A percentile compares a stretch with the other conserved stretches of the same genome.
phyloP scores from a whole-genome alignment of 2,797 vertebrate genomes.

The Hypotaenidia okinawae region DNA sequence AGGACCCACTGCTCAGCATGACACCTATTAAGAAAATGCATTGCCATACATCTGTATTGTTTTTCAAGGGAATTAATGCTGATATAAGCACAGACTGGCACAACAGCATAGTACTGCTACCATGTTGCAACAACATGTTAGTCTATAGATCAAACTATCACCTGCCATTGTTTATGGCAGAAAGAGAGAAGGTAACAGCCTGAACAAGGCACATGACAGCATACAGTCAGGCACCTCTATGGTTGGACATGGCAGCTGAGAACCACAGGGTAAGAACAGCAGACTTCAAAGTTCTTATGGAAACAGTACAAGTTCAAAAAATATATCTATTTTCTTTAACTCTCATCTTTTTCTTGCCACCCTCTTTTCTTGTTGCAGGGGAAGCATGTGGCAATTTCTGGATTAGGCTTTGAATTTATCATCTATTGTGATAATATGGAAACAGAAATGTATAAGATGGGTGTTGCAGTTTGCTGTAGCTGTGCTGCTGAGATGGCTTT shows the following conservation, averaged over 20 bases:
- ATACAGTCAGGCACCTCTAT: neutral
- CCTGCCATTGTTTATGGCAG: neutral
- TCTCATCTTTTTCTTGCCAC: neutral
- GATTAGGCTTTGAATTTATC: neutral
- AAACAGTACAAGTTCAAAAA: neutral
- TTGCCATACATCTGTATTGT: neutral
- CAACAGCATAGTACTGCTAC: neutral
- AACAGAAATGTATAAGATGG: neutral
- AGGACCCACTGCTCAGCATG: neutral
- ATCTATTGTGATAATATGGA: neutral
- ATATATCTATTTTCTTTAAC: neutral
- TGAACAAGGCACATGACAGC: neutral
- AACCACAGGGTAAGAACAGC: neutral
- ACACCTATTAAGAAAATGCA: neutral
- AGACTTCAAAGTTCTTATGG: neutral
- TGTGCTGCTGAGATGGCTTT: too few relatives aligned
- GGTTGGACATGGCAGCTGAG: neutral
- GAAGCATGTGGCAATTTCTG: too few relatives aligned
- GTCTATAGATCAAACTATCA: neutral
- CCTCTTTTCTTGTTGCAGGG: neutral
- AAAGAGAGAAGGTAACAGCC: neutral
- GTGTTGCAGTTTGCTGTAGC: too few relatives aligned
- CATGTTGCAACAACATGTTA: neutral
- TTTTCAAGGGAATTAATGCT: neutral
- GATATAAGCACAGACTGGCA: neutral